Conservation (phyloP, 2,888 invertebrate species). For the Therioaphis trifolii region DNA sequence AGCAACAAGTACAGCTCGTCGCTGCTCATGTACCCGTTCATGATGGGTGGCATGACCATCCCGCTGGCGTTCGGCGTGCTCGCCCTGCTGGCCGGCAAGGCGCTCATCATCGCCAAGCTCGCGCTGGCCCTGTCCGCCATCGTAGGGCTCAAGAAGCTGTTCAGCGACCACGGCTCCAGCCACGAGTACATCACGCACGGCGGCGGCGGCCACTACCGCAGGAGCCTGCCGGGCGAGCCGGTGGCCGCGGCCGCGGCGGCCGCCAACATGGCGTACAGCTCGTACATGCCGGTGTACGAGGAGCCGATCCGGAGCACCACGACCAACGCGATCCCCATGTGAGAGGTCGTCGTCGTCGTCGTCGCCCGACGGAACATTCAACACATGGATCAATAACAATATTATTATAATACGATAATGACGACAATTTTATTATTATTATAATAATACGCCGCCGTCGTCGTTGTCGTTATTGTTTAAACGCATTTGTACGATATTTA, state of each 20-base stretch:
- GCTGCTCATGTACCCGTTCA: constrained; percentile 80
- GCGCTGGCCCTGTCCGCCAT: constrained; percentile 85
- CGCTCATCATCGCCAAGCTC: constrained; percentile 84
- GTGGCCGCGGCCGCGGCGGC: constrained; percentile 67
- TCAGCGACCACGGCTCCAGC: constrained; percentile 71
- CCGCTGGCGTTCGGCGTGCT: constrained; percentile 85
- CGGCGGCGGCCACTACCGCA: constrained; percentile 66
- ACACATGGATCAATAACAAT: too few species aligned
- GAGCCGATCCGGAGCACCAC: constrained; percentile 53
- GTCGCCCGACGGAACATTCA: too few species aligned
- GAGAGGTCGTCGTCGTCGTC: background rate
- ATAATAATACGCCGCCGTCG: too few species aligned
- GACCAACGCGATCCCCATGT: constrained; percentile 25
- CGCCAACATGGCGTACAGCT: constrained; percentile 76
- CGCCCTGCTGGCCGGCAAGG: constrained; percentile 85
- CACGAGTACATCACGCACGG: constrained; percentile 65
- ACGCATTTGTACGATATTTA: too few species aligned
- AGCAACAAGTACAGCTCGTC: constrained; percentile 78
- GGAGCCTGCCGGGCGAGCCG: constrained; percentile 65
- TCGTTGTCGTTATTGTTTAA: too few species aligned
- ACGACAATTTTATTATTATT: too few species aligned
- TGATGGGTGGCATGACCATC: constrained; percentile 83
- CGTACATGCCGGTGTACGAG: constrained; percentile 70
- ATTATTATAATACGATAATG: too few species aligned
- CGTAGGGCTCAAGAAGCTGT: constrained; percentile 85